Evolutionary conservation across 2,113 vertebrate species (phyloP).

Genomic region (Alectura lathami): DNA sequence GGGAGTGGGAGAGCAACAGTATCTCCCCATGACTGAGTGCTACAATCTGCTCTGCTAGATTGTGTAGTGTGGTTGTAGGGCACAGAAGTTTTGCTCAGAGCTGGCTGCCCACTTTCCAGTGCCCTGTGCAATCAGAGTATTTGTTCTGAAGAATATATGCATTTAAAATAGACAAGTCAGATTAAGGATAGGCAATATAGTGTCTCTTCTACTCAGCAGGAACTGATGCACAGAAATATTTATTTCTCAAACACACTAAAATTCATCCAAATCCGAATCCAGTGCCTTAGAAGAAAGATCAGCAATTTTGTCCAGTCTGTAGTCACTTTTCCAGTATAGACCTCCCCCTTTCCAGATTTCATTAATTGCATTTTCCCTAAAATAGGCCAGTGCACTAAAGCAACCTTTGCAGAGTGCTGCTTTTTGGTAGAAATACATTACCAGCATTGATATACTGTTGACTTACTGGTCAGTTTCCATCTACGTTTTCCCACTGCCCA

Average conservation of each 20-base stretch:
- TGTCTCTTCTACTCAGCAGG: not conserved
- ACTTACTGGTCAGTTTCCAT: conserved; percentile 10
- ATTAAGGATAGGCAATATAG: not conserved
- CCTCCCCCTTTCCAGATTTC: not conserved
- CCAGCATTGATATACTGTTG: not conserved
- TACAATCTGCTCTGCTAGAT: not conserved
- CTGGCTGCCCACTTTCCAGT: not conserved
- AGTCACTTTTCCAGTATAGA: not conserved
- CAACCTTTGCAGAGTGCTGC: not conserved
- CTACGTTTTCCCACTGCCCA: conserved; percentile 24
- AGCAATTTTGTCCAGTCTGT: not conserved
- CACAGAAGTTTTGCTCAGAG: not conserved
- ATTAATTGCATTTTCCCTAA: not conserved
- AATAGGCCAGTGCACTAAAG: not conserved
- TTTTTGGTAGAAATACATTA: conserved; percentile 4
- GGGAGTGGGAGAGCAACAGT: not conserved
- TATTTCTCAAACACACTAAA: conserved; percentile 18
- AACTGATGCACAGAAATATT: not conserved
- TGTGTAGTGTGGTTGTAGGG: not conserved
- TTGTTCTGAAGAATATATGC: not conserved
- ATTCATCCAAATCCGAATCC: not conserved
- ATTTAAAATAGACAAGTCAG: conserved; percentile 7
- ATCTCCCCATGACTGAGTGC: not conserved
- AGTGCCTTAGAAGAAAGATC: not conserved
- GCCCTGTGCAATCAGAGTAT: not conserved